These are phyloP conservation scores for Leontopithecus rosalia DNA, from an alignment of 2,797 vertebrate species.

Conservation along the genomic window DNA sequence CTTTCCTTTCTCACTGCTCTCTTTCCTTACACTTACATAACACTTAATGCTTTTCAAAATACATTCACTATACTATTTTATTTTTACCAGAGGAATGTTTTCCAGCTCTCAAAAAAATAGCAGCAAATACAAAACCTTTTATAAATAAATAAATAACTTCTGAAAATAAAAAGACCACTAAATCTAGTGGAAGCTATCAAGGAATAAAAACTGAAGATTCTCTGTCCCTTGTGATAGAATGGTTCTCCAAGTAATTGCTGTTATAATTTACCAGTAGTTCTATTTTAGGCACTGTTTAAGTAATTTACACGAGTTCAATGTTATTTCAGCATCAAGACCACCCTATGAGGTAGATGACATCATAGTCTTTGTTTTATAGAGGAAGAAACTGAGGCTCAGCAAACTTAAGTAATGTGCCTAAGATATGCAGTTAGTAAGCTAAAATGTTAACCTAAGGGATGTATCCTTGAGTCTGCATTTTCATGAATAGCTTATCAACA, in stretches of 20 bases:
- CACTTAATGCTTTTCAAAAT: conserved; percentile 24
- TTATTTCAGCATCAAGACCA: not conserved
- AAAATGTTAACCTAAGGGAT: not conserved
- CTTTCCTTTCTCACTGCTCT: not conserved
- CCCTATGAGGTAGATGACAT: not conserved
- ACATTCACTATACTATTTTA: not conserved
- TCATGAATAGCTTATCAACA: not conserved
- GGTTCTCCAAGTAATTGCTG: not conserved
- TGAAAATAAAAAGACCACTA: not conserved
- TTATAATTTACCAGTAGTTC: not conserved
- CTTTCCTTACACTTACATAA: not conserved
- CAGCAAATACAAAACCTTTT: not conserved
- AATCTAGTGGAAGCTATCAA: not conserved
- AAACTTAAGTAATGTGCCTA: not conserved
- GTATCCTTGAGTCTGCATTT: not conserved
- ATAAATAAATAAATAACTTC: not conserved
- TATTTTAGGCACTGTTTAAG: not conserved
- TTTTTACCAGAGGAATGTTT: not conserved
- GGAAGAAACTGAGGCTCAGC: not conserved
- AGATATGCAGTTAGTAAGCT: not conserved
- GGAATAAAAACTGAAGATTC: not conserved
- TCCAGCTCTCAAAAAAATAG: conserved; percentile 17
- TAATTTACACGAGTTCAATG: not conserved
- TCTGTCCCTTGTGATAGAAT: not conserved
- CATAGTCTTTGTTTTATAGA: not conserved